Conservation (phyloP, 2,113 vertebrate species). For the Tapirus terrestris region DNA sequence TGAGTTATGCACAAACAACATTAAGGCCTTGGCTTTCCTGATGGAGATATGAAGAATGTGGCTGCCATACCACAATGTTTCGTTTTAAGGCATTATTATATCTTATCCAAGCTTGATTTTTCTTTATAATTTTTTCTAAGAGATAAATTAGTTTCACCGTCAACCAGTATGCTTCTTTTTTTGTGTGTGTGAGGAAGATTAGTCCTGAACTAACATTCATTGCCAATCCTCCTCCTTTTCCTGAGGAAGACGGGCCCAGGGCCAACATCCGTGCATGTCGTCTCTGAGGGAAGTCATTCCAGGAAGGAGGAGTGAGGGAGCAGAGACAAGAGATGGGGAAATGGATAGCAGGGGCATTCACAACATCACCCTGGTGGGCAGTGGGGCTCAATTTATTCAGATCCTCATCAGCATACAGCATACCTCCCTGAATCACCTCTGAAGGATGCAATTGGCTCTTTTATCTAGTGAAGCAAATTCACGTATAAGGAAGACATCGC, state of each 20-base stretch:
- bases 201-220: too few relatives aligned
- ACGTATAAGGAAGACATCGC: not conserved
- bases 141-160: not conserved
- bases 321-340: not conserved
- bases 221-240: too few relatives aligned
- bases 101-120: not conserved
- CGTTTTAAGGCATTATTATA: not conserved
- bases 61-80: not conserved
- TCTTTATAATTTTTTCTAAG: not conserved
- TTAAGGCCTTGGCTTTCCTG: not conserved
- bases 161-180: not conserved
- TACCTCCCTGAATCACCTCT: not conserved
- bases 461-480: not conserved
- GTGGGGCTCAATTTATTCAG: not conserved
- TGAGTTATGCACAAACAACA: not conserved
- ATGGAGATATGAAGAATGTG: not conserved
- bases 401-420: too few relatives aligned
- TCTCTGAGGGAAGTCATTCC: not conserved
- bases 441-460: not conserved
- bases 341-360: accelerated
- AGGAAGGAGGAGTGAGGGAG: not conserved
- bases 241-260: too few relatives aligned
- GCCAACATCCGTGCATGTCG: too few relatives aligned
- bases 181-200: too few relatives aligned
- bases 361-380: not conserved